phyloP scores from a whole-genome alignment of 1,140 invertebrate genomes.

The Lethocerus indicus region DNA sequence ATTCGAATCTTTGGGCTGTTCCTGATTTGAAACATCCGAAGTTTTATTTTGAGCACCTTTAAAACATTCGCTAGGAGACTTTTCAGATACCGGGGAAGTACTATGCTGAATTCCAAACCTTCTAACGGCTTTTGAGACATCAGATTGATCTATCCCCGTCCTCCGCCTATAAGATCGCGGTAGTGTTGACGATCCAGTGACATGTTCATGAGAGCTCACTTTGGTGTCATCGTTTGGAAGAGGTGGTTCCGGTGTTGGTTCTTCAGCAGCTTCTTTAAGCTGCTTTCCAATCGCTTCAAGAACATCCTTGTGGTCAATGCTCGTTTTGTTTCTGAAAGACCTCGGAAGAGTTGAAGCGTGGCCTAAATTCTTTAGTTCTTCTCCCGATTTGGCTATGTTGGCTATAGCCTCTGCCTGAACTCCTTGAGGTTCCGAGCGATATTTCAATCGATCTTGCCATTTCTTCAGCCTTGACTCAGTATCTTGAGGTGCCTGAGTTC shows the following conservation, averaged over 20 bases:
- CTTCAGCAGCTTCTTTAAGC: slow-evolving; percentile 11
- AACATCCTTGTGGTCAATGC: slow-evolving; percentile 15
- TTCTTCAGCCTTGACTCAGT: slow-evolving; percentile 40
- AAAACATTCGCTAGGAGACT: not conserved
- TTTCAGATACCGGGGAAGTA: not conserved
- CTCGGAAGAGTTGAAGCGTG: slow-evolving; percentile 17
- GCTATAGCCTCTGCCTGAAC: slow-evolving; percentile 23
- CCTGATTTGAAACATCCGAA: not conserved
- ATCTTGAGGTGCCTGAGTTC: slow-evolving; percentile 25
- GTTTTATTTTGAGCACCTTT: no score
- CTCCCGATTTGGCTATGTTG: slow-evolving; percentile 26
- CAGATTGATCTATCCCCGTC: slow-evolving; percentile 14
- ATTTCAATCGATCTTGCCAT: slow-evolving; percentile 40
- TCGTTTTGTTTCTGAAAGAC: slow-evolving; percentile 15
- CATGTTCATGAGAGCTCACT: not conserved
- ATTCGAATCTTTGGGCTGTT: slow-evolving; percentile 7
- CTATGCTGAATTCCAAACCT: no score
- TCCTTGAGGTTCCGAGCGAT: slow-evolving; percentile 15
- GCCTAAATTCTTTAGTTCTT: slow-evolving; percentile 27
- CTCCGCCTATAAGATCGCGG: slow-evolving; percentile 14
- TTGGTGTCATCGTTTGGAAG: not conserved
- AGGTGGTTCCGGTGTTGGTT: not conserved
- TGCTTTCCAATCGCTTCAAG: slow-evolving; percentile 9
- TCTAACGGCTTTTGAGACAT: slow-evolving; percentile 13
- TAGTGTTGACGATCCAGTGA: slow-evolving; percentile 11